Conservation (phyloP, 2,797 vertebrate species). For the Alectoris magna region DNA sequence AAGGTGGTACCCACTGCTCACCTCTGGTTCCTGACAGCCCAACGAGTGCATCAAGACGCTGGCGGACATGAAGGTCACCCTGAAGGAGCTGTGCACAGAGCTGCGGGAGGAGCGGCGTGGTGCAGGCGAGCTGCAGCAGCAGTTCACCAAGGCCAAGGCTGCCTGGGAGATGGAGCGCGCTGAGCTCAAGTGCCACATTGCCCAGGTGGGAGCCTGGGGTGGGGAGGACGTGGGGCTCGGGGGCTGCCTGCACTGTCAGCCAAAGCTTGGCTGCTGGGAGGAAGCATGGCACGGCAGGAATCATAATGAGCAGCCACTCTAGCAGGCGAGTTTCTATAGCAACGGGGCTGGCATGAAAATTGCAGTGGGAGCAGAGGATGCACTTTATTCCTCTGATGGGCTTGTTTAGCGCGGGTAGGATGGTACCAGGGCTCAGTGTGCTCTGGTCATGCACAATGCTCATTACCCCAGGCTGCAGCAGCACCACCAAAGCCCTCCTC, state of each 20-base stretch:
- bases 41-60: constrained; percentile 90
- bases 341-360: constrained; percentile 15
- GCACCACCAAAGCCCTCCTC: neutral
- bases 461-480: neutral
- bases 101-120: constrained; percentile 90
- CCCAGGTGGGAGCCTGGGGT: constrained; percentile 83
- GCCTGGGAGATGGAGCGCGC: constrained; percentile 95
- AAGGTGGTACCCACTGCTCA: neutral
- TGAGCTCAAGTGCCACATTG: constrained; percentile 89
- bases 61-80: constrained; percentile 91
- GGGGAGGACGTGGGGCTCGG: neutral
- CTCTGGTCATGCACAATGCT: neutral
- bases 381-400: constrained; percentile 1
- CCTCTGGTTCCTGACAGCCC: constrained; percentile 74
- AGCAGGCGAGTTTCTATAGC: constrained; percentile 55
- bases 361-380: constrained; percentile 38
- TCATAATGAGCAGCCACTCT: constrained; percentile 46
- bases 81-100: constrained; percentile 93
- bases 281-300: constrained; percentile 51
- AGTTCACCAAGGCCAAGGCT: constrained; percentile 97
- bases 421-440: neutral
- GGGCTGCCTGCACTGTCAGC: neutral
- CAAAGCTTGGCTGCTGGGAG: neutral
- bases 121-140: constrained; percentile 94
- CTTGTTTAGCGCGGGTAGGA: neutral